Evolutionary conservation across 2,888 invertebrate genomes (phyloP).

Genomic region (Cephus spinipes): DNA sequence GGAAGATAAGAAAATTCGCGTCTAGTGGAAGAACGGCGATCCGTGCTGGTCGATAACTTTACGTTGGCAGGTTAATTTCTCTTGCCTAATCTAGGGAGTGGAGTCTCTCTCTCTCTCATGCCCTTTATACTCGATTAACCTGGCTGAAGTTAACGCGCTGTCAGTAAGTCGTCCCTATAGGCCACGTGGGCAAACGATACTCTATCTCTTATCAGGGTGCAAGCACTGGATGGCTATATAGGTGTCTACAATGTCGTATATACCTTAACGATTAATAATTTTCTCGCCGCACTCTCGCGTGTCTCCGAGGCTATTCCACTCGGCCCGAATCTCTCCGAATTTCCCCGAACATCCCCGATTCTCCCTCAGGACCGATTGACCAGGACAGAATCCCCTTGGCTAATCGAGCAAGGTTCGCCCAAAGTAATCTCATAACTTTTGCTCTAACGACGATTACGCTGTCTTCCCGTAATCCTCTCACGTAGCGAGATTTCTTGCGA

Average conservation of each 20-base stretch:
- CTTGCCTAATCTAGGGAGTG: background rate
- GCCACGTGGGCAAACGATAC: background rate
- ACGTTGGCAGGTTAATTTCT: background rate
- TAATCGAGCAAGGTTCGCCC: background rate
- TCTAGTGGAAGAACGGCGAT: background rate
- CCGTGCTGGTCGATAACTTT: background rate
- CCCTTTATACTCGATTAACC: background rate
- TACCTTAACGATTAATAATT: background rate
- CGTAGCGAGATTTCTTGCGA: background rate
- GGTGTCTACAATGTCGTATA: background rate
- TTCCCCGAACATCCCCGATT: background rate
- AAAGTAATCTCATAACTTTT: background rate
- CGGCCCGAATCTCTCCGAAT: background rate
- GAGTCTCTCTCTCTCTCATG: background rate
- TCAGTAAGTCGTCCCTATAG: background rate
- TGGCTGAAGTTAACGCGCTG: background rate
- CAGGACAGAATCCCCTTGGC: background rate
- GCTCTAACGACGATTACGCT: background rate
- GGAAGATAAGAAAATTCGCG: background rate
- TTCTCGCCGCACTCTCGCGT: background rate
- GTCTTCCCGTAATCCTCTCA: background rate
- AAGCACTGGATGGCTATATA: background rate
- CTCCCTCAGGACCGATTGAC: background rate
- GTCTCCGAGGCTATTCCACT: background rate
- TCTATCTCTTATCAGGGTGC: background rate